Evolutionary conservation across 2,888 invertebrate species (phyloP), one percentile per base, ranked within the genome.

Genomic region (Synergus umbraculus): DNA sequence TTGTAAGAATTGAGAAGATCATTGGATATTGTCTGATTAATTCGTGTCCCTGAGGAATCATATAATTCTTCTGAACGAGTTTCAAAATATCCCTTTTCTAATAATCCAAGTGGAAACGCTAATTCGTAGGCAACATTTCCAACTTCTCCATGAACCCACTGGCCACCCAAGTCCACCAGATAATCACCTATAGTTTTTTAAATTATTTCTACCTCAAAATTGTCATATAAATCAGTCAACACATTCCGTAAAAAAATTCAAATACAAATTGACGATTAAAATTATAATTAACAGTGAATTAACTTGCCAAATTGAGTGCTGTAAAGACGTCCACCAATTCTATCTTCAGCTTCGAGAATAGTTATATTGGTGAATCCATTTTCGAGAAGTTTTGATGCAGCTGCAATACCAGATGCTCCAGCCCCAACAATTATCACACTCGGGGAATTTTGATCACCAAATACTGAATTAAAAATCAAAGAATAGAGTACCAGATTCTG

Each of bases 321-420:
- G n/a, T 90, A 82, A 58, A 93, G 85, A 64, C 94, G 88, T n/a
- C 94, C 93, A 2, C 93, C 93, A 81, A 93, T 91, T 83, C 93
- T 87, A 77, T 91, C 85, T 87, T 93, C 92, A 49, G 91, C 93
- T 89, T 92, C 94, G 84, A 92, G 89, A 78, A 95, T 90, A 7
- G 90, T 92, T 9, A 95, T 84, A 83, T 94, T 89, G 13, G 88
- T 84, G 46, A 93, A 89, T 22, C 93, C 93, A 86, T 92, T 92
- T 83, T 93, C 91, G 1, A 93, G 81, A 4, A 94, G 88, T 83
- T 90, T 91, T 2, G 92, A 89, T 0, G 93, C 94, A n/a, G 94
- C 93, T 1, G 94, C 93, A 67, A 94, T 91, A n/a, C 94, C 94
- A 9, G 94, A 89, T 43, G 93, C 91, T 15, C 94, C 94, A 43